These are phyloP conservation scores for Antedon mediterranea DNA, from an alignment of 53 echinoderm and acorn worm genomes.

Conservation along the genomic window DNA sequence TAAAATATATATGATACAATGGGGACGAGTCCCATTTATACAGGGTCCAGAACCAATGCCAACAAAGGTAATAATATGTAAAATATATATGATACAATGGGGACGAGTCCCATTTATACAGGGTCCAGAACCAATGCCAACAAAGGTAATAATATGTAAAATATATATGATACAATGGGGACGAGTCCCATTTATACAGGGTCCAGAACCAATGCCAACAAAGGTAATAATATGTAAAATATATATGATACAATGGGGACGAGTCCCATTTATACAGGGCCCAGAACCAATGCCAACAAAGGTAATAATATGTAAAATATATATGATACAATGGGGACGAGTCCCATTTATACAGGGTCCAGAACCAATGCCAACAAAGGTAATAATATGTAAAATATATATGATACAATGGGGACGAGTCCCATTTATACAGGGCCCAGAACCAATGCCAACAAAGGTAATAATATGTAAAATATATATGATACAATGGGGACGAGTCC, in stretches of 20 bases:
- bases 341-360: conserved; percentile 78
- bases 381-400: too few relatives aligned
- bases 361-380: conserved; percentile 27
- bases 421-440: conserved; percentile 66
- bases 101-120: conserved; percentile 85
- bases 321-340: conserved; percentile 84
- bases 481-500: conserved; percentile 90
- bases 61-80: too few relatives aligned
- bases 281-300: conserved; percentile 34
- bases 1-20: too few relatives aligned
- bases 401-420: conserved; percentile 90
- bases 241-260: conserved; percentile 84
- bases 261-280: conserved; percentile 78
- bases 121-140: conserved; percentile 35
- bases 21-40: conserved; percentile 93
- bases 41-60: conserved; percentile 36
- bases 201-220: conserved; percentile 34
- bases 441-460: conserved; percentile 29
- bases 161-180: too few relatives aligned
- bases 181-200: conserved; percentile 77
- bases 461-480: too few relatives aligned
- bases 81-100: too few relatives aligned
- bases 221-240: too few relatives aligned
- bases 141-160: too few relatives aligned
- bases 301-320: too few relatives aligned